Percentiles rank a stretch among this genome's conserved stretches.
Evolutionary conservation across 2,888 invertebrate species (phyloP).

Genomic region (Diaperis boleti): DNA sequence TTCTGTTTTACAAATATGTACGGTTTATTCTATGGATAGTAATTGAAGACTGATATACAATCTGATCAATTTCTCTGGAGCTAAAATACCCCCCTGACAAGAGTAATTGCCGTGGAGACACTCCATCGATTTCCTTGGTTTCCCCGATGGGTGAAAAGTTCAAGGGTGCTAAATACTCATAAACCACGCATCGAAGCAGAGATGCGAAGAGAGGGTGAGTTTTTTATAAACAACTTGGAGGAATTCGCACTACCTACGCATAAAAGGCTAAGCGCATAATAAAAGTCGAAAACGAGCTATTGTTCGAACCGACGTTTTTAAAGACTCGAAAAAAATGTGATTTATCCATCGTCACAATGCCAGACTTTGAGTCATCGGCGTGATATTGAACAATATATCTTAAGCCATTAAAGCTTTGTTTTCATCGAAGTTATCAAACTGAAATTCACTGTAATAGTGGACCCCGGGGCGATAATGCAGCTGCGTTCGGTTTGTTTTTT

Average conservation of each 20-base stretch:
- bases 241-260: background rate
- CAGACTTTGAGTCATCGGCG: background rate
- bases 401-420: too few species aligned
- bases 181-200: background rate
- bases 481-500: slow-evolving; percentile 4
- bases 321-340: too few species aligned
- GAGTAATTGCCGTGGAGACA: background rate
- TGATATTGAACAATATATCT: too few species aligned
- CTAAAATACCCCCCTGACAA: too few species aligned
- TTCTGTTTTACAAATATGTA: too few species aligned
- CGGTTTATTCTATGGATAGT: too few species aligned
- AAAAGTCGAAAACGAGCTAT: too few species aligned
- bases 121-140: background rate
- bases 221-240: too few species aligned
- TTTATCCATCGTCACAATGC: background rate
- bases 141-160: background rate
- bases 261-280: background rate
- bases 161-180: background rate
- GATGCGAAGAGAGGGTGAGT: background rate
- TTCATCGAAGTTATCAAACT: too few species aligned
- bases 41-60: too few species aligned
- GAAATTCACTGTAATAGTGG: too few species aligned
- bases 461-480: slow-evolving; percentile 12
- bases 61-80: too few species aligned
- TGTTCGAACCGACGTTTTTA: background rate